Percentiles rank a stretch among this genome's conserved stretches.
These are phyloP conservation scores for Pomacea maculata DNA, from an alignment of 1,140 invertebrate species.

Conservation along the genomic window DNA sequence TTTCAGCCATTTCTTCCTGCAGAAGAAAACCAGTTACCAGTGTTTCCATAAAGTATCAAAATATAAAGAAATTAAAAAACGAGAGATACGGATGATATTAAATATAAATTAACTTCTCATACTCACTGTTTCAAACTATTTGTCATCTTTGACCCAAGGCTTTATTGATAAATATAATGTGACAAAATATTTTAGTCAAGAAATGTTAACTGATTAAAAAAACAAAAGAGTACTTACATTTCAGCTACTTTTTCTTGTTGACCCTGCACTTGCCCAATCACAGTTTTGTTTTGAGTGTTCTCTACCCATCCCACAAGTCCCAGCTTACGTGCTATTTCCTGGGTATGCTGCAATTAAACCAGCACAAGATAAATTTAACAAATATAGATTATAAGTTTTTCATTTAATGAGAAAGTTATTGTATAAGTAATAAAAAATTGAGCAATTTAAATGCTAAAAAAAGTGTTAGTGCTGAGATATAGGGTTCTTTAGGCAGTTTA, in stretches of 20 bases:
- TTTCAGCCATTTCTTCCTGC: slow-evolving; percentile 49
- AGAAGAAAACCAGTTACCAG: slow-evolving; percentile 18
- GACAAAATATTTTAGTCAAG: neutral
- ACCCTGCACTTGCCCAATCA: slow-evolving; percentile 77
- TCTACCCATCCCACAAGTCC: slow-evolving; percentile 79
- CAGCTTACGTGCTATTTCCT: slow-evolving; percentile 74
- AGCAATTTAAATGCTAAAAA: no score
- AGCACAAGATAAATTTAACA: neutral
- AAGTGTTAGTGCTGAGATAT: no score
- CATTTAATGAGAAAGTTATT: no score
- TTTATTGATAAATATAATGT: neutral
- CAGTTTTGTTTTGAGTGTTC: slow-evolving; percentile 78
- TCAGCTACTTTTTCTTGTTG: slow-evolving; percentile 70
- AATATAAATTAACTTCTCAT: no score
- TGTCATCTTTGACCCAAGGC: neutral
- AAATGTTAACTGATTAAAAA: neutral
- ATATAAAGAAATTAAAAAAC: neutral
- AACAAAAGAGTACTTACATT: slow-evolving; percentile 71
- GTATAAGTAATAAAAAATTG: no score
- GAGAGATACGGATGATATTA: neutral
- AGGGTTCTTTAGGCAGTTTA: no score
- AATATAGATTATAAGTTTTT: no score
- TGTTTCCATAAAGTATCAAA: neutral
- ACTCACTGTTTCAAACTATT: neutral
- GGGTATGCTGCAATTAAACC: slow-evolving; percentile 70